These are phyloP conservation scores for Geotrupes spiniger DNA, from an alignment of 2,888 invertebrate genomes.

Conservation along the genomic window DNA sequence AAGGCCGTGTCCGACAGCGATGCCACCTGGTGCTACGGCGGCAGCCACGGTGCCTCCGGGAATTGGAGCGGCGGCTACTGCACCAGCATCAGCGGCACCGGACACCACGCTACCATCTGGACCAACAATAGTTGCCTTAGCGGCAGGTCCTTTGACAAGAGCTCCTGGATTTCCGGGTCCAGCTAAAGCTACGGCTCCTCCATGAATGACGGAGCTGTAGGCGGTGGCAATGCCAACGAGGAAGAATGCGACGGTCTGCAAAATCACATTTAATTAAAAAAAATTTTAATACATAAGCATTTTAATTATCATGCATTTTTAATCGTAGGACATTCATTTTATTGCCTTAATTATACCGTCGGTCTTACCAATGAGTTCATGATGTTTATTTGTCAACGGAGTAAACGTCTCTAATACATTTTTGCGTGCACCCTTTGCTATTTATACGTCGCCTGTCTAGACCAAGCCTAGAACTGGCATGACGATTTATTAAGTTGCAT, in stretches of 20 bases:
- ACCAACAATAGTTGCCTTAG: constrained; percentile 27
- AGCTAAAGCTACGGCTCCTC: constrained; percentile 26
- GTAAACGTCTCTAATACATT: no score
- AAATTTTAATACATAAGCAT: not conserved
- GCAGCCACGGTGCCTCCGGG: constrained; percentile 31
- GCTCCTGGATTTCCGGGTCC: constrained; percentile 27
- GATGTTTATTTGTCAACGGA: constrained; percentile 20
- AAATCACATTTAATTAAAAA: not conserved
- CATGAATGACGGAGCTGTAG: constrained; percentile 2
- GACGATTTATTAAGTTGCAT: constrained; percentile 6
- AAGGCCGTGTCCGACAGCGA: constrained; percentile 14
- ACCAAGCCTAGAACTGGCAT: constrained; percentile 11
- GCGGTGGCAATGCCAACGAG: not conserved
- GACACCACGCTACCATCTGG: constrained; percentile 47
- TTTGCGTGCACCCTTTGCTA: constrained; percentile 7
- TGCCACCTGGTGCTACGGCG: constrained; percentile 29
- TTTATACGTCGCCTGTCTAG: constrained; percentile 20
- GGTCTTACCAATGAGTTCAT: constrained; percentile 34
- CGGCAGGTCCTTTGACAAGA: constrained; percentile 27
- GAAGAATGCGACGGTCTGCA: not conserved
- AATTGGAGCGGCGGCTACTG: constrained; percentile 29
- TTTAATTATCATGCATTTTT: no score
- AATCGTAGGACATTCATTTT: no score
- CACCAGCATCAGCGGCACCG: constrained; percentile 44
- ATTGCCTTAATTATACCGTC: no score